Conservation (phyloP, 2,888 invertebrate species). For the Danaus chrysippus region DNA sequence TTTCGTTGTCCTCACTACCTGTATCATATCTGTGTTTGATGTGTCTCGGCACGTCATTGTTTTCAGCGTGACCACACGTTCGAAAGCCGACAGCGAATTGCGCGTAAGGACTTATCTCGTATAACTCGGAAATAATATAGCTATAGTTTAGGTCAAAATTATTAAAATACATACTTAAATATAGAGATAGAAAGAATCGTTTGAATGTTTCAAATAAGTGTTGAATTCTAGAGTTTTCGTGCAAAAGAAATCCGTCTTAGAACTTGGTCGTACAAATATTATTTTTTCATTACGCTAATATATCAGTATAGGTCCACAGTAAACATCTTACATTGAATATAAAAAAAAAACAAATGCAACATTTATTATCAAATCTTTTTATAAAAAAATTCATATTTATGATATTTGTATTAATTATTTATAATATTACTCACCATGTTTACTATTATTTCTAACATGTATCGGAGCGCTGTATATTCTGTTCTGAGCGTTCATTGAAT, state of each 20-base stretch:
- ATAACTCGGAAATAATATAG: constrained; percentile 52
- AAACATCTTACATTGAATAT: too few relatives aligned
- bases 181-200: too few relatives aligned
- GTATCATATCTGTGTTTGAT: constrained; percentile 66
- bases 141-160: background rate
- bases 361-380: too few relatives aligned
- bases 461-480: constrained; percentile 72
- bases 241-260: too few relatives aligned
- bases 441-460: constrained; percentile 68
- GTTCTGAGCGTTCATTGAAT: constrained; percentile 52
- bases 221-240: too few relatives aligned
- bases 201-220: too few relatives aligned
- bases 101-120: constrained; percentile 76
- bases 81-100: constrained; percentile 74
- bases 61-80: constrained; percentile 73
- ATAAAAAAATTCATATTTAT: too few relatives aligned
- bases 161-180: too few relatives aligned
- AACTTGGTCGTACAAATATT: background rate
- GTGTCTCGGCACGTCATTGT: constrained; percentile 67
- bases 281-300: background rate
- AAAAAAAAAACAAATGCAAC: too few relatives aligned
- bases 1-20: constrained; percentile 37
- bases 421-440: constrained; percentile 52
- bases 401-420: too few relatives aligned
- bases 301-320: too few relatives aligned